Evolutionary conservation across 1,140 invertebrate genomes (phyloP).

Genomic region (Drosophila orena): DNA sequence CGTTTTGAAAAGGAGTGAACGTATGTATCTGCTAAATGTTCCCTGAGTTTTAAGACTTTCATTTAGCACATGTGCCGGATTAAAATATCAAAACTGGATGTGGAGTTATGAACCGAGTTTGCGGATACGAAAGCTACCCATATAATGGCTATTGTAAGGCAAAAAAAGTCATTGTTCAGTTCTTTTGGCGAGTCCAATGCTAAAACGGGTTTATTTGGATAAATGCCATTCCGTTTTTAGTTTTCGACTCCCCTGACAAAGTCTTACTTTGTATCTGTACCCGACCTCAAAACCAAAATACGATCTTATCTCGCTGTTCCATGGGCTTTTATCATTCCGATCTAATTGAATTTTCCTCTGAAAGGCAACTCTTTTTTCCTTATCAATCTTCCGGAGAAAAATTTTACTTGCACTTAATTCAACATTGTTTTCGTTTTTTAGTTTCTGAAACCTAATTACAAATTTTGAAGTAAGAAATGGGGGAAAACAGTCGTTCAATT

Average conservation of each 20-base stretch:
- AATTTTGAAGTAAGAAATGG: background rate
- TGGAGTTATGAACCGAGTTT: constrained; percentile 22
- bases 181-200: constrained; percentile 22
- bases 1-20: background rate
- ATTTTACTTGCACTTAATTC: constrained; percentile 30
- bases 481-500: background rate
- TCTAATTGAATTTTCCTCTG: constrained; percentile 42
- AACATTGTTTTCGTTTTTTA: constrained; percentile 36
- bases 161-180: constrained; percentile 30
- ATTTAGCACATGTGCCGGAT: constrained; percentile 36
- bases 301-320: constrained; percentile 20
- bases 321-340: constrained; percentile 19
- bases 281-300: constrained; percentile 15
- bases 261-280: constrained; percentile 18
- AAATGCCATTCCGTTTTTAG: constrained; percentile 3
- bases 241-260: constrained; percentile 3
- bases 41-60: constrained; percentile 22
- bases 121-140: constrained; percentile 36
- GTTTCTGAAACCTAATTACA: constrained; percentile 30
- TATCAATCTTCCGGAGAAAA: constrained; percentile 30
- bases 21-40: background rate
- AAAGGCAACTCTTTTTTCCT: constrained; percentile 23
- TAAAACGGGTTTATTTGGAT: constrained; percentile 24
- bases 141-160: constrained; percentile 40
- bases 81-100: constrained; percentile 50